Conservation (phyloP, 2,797 vertebrate genomes). For the Cyprinodon diabolis region DNA sequence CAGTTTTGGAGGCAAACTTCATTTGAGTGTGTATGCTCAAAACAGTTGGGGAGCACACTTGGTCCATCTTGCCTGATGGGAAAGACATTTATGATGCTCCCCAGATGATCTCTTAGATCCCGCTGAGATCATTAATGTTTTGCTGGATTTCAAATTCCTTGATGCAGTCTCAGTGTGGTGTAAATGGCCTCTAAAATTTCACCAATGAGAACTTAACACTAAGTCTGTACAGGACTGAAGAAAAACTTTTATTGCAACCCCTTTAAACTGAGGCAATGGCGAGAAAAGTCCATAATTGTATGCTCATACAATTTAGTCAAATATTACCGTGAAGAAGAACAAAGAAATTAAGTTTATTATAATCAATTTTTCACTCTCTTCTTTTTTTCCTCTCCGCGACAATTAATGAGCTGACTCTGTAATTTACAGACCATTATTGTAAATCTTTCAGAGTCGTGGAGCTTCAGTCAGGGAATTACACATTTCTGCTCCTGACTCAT, state of each 20-base stretch:
- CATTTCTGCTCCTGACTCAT: slow-evolving; percentile 34
- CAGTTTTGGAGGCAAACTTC: neutral
- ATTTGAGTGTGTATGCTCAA: neutral
- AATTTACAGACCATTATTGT: slow-evolving; percentile 47
- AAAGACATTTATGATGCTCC: neutral
- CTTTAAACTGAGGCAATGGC: slow-evolving; percentile 1
- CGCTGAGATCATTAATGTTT: neutral
- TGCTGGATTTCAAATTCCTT: neutral
- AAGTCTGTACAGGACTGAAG: slow-evolving; percentile 5
- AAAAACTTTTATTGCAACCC: slow-evolving; percentile 22
- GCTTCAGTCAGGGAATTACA: slow-evolving; percentile 28
- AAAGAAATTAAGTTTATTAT: slow-evolving; percentile 31
- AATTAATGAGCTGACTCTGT: slow-evolving; percentile 39
- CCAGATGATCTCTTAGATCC: neutral
- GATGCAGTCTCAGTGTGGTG: neutral
- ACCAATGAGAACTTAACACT: slow-evolving; percentile 8
- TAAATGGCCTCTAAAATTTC: slow-evolving; percentile 12
- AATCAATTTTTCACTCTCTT: slow-evolving; percentile 32
- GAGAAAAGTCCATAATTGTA: slow-evolving; percentile 8
- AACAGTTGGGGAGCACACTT: neutral
- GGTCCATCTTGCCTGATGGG: neutral
- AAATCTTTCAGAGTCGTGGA: slow-evolving; percentile 50
- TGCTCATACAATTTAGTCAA: slow-evolving; percentile 7
- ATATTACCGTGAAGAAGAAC: slow-evolving; percentile 11
- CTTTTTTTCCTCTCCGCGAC: slow-evolving; percentile 17